Percentiles rank a stretch among this genome's conserved stretches.
These are phyloP conservation scores for Micromys minutus DNA, from an alignment of 2,113 vertebrate species.

Conservation along the genomic window DNA sequence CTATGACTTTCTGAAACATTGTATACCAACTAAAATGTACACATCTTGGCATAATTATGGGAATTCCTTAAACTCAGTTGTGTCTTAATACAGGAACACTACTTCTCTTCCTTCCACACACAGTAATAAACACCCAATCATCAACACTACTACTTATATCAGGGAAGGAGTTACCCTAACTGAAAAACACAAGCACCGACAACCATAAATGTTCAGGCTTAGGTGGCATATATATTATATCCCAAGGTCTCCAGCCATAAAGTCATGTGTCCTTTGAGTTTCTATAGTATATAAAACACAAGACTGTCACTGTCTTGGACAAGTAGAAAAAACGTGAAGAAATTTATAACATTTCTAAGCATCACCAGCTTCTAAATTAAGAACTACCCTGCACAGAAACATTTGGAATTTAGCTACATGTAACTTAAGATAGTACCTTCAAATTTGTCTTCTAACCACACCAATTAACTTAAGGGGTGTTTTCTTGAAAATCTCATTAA, in stretches of 20 bases:
- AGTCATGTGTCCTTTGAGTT: background rate
- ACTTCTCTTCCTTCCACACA: conserved; percentile 18
- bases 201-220: background rate
- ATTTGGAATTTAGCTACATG: background rate
- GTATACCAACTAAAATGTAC: background rate
- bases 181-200: background rate
- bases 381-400: background rate
- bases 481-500: conserved; percentile 5
- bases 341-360: conserved; percentile 2
- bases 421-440: conserved; percentile 8
- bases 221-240: background rate
- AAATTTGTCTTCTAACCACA: background rate
- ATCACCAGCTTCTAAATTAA: background rate
- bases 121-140: background rate
- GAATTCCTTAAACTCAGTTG: background rate
- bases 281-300: background rate
- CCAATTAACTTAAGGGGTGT: background rate
- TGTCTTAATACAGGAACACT: background rate
- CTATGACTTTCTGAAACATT: conserved; percentile 40
- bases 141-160: background rate
- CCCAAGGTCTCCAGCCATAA: background rate
- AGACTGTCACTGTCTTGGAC: conserved; percentile 22
- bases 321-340: conserved; percentile 21
- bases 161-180: background rate
- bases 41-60: background rate